phyloP scores from a whole-genome alignment of 2,888 invertebrate genomes.

The Pachycephus smyrnensis region DNA sequence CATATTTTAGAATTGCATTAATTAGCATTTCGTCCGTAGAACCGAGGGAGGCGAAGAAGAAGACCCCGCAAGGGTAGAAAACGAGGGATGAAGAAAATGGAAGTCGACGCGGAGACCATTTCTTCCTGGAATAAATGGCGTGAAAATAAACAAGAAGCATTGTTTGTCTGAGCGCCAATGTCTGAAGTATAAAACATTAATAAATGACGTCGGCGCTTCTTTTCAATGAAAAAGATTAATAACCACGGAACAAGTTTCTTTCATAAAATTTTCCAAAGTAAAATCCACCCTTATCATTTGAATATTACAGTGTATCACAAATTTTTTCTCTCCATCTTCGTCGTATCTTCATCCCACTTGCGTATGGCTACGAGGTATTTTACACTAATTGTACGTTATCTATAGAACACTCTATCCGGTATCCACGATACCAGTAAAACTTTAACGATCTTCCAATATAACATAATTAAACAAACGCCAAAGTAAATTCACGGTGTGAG shows the following conservation, averaged over 20 bases:
- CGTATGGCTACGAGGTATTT: not conserved
- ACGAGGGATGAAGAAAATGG: conserved; percentile 1
- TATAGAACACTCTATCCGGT: not conserved
- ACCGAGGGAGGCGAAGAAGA: not conserved
- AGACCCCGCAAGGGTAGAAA: conserved; percentile 2
- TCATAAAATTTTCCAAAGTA: not conserved
- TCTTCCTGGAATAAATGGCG: not conserved
- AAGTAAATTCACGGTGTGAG: conserved; percentile 54
- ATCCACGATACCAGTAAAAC: not conserved
- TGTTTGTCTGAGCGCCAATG: conserved; percentile 27
- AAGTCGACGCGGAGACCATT: not conserved
- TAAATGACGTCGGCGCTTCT: conserved; percentile 9
- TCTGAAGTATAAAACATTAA: conserved; percentile 17
- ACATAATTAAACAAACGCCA: not conserved
- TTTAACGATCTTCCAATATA: not conserved
- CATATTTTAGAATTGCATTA: conserved; percentile 10
- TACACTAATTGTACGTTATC: not conserved
- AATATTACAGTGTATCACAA: not conserved
- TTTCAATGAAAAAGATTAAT: conserved; percentile 15
- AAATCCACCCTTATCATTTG: not conserved
- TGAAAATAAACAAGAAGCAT: conserved; percentile 30
- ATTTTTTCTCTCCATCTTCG: not conserved
- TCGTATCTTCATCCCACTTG: not conserved
- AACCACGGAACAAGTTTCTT: not conserved
- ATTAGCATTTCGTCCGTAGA: not conserved